These are phyloP conservation scores for Fragariocoptes setiger DNA, from an alignment of 1,140 invertebrate species.

Conservation along the genomic window DNA sequence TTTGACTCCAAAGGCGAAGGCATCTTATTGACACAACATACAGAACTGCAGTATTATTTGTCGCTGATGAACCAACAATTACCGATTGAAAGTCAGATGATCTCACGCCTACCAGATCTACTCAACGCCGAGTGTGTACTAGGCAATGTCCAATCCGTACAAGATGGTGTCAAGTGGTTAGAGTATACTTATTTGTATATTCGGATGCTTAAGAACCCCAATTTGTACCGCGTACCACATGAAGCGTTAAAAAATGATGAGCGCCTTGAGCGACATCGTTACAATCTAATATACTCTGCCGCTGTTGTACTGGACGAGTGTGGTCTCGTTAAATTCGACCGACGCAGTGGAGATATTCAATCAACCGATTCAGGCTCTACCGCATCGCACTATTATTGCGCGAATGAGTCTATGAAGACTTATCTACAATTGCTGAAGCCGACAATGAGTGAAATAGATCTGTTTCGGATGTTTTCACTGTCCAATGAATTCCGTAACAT, in stretches of 20 bases:
- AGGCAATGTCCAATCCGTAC: slow-evolving; percentile 72
- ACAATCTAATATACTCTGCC: slow-evolving; percentile 85
- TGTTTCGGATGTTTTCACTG: slow-evolving; percentile 95
- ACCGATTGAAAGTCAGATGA: slow-evolving; percentile 27
- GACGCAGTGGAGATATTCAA: slow-evolving; percentile 72
- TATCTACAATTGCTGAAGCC: slow-evolving; percentile 91
- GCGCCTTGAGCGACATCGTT: slow-evolving; percentile 50
- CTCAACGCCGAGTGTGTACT: slow-evolving; percentile 91
- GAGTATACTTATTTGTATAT: slow-evolving; percentile 94
- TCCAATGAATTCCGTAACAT: slow-evolving; percentile 75
- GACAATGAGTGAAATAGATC: slow-evolving; percentile 81
- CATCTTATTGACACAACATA: slow-evolving; percentile 94
- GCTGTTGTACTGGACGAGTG: slow-evolving; percentile 61
- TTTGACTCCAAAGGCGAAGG: slow-evolving; percentile 96
- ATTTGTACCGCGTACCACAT: slow-evolving; percentile 51
- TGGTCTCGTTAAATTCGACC: slow-evolving; percentile 76
- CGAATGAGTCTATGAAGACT: slow-evolving; percentile 75
- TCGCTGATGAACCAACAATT: slow-evolving; percentile 75
- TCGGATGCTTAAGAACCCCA: slow-evolving; percentile 44
- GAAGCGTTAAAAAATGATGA: slow-evolving; percentile 44
- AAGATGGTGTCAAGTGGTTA: slow-evolving; percentile 77
- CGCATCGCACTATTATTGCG: slow-evolving; percentile 90
- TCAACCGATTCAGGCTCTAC: slow-evolving; percentile 76
- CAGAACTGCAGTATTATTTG: slow-evolving; percentile 89
- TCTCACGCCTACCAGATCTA: slow-evolving; percentile 52